Percentiles rank a stretch among this genome's conserved stretches.
phyloP scores from a whole-genome alignment of 1,140 invertebrate genomes.

The Leptonema lineaticorne region DNA sequence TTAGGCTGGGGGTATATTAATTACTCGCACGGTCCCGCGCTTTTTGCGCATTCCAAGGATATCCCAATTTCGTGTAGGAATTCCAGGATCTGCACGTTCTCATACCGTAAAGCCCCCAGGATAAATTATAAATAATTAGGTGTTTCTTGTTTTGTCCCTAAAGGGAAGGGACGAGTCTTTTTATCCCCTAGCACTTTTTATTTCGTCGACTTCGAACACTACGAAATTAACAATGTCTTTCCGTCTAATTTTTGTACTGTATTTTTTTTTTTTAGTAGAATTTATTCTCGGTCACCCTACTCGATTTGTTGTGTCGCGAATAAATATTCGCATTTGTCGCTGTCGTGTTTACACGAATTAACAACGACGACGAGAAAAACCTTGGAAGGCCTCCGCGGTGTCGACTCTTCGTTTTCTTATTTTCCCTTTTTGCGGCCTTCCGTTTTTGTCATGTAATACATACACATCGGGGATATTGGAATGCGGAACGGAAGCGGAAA shows the following conservation, averaged over 20 bases:
- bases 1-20: conserved; percentile 23
- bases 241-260: background rate
- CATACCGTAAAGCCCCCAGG: background rate
- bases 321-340: conserved; percentile 22
- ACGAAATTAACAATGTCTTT: conserved; percentile 12
- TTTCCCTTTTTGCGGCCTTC: background rate
- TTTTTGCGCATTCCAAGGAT: conserved; percentile 30
- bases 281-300: conserved; percentile 5
- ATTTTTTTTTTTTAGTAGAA: too few species aligned
- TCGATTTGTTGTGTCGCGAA: background rate
- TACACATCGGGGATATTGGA: background rate
- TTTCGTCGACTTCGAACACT: too few species aligned
- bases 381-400: background rate
- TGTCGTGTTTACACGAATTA: conserved; percentile 22
- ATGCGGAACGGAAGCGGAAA: background rate
- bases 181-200: conserved; percentile 8
- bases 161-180: background rate
- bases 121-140: conserved; percentile 32
- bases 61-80: conserved; percentile 22
- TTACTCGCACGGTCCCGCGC: conserved; percentile 20
- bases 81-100: background rate
- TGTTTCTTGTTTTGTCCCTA: conserved; percentile 24
- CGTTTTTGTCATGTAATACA: background rate
- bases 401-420: background rate
- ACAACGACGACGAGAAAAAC: conserved; percentile 4